Percentiles rank a stretch among this genome's conserved stretches.
These are phyloP conservation scores for Drosophila vallismaia DNA, from an alignment of 2,888 invertebrate genomes.

Conservation along the genomic window DNA sequence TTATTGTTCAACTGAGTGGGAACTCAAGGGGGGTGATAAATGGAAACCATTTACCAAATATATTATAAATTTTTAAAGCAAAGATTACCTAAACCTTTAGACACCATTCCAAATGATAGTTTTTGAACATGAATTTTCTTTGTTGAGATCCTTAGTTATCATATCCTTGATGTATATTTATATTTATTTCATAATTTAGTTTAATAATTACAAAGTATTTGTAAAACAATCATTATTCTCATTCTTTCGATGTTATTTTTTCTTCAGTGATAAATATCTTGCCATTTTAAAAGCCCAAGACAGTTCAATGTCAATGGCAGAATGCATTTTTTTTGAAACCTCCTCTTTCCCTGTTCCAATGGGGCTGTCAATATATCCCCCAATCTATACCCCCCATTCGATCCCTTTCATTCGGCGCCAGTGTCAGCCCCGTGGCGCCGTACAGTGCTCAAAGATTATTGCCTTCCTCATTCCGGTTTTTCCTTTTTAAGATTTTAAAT, in stretches of 20 bases:
- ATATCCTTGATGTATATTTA: too few relatives aligned
- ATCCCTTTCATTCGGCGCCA: slow-evolving; percentile 30
- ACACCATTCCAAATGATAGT: too few relatives aligned
- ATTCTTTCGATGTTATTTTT: background rate
- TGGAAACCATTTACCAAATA: background rate
- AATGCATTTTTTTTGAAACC: slow-evolving; percentile 5
- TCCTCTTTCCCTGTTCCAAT: background rate
- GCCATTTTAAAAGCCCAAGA: background rate
- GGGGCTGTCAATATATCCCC: slow-evolving; percentile 5
- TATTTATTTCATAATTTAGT: background rate
- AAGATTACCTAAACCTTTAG: too few relatives aligned
- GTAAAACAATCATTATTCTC: too few relatives aligned
- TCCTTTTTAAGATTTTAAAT: slow-evolving; percentile 56
- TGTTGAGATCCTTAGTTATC: too few relatives aligned
- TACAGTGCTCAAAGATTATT: slow-evolving; percentile 26
- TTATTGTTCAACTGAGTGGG: slow-evolving; percentile 22
- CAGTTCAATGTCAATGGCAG: background rate
- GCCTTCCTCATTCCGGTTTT: slow-evolving; percentile 29
- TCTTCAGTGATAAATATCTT: background rate
- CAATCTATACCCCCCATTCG: background rate
- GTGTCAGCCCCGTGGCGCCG: slow-evolving; percentile 41
- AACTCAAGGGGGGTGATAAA: slow-evolving; percentile 14
- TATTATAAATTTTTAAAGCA: too few relatives aligned
- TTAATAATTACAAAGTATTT: background rate
- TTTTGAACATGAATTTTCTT: too few relatives aligned